Base-by-base conservation (phyloP, 2,113 vertebrate species). In the Sapajus apella region DNA sequence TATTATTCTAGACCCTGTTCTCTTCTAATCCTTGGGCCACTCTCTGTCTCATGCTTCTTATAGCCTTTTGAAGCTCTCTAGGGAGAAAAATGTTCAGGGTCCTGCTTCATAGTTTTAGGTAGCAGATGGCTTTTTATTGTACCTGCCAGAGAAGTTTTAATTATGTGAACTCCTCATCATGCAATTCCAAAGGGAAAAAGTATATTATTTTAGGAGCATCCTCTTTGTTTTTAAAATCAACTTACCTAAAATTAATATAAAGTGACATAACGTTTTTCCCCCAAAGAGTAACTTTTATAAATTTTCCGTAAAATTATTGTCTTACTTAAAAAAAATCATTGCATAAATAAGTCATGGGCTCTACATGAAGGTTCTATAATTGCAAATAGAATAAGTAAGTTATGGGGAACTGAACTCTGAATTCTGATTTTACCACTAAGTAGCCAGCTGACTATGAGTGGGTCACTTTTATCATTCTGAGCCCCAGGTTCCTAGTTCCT, bases 91-190 rank as follows among this genome's bases (percentile, higher is more conserved):
- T 83, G 11, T 56, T 88, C 85, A 95, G 32, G 64, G 85, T 92
- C 76, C 73, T 86, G 82, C 40, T 77, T 96, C 83, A 70, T 25
- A 45, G 72, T 83, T 97, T 94, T 40, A 90, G 73, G 66, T 45
- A 96, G 76, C 70, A 92, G 94, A 92, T 87, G 93, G 90, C 43
- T 96, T 94, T 96, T 90, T 79, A 79, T 43, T 73, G 90, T 73
- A 91, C 56, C 77, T 96, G 94, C 82, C 70, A 92, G 75, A 91
- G 23, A 96, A 92, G 37, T 91, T 97, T 96, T 96, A 92, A 97
- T 94, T 94, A 96, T 95, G 58, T 56, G 95, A 95, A 73, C 88
- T 87, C 35, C 80, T 96, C 58, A 68, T 94, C 90, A 70, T 92
- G 85, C 70, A 96, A 97, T 68, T 90, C 76, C 87, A 96, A 6